Percentiles rank a stretch among this genome's conserved stretches.
phyloP scores from a whole-genome alignment of 23 tunicate genomes.

The Styela plicata region DNA sequence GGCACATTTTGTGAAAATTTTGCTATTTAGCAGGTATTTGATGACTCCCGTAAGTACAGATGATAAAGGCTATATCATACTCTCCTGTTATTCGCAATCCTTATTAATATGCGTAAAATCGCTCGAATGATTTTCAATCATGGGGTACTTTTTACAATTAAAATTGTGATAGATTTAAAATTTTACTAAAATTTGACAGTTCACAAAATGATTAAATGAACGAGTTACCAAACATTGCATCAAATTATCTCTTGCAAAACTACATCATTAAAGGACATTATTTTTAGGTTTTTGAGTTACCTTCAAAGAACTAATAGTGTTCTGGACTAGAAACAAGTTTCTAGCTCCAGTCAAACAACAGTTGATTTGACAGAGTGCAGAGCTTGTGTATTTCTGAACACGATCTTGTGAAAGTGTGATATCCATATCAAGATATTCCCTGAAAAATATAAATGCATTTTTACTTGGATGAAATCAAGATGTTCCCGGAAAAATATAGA shows the following conservation, averaged over 20 bases:
- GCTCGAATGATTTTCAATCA: no score
- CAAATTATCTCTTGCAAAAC: neutral
- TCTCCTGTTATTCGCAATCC: no score
- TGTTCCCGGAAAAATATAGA: neutral
- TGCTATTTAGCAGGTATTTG: no score
- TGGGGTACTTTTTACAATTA: no score
- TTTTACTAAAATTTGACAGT: neutral
- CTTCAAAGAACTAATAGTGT: constrained; percentile 70
- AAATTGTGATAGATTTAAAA: neutral
- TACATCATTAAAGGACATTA: no score
- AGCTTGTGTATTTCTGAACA: constrained; percentile 53
- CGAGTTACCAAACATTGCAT: neutral
- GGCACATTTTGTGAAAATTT: no score
- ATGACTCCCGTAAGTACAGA: no score
- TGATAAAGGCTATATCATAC: no score
- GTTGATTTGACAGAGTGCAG: constrained; percentile 37
- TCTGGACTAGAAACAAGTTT: constrained; percentile 68
- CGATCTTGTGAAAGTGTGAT: constrained; percentile 53
- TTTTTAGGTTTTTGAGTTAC: no score
- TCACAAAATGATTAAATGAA: neutral
- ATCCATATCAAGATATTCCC: constrained; percentile 64
- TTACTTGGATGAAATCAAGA: neutral
- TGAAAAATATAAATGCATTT: constrained; percentile 14
- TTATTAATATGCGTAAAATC: no score
- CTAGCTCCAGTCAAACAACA: constrained; percentile 37